phyloP scores from a whole-genome alignment of 2,888 invertebrate genomes.

The Allygus modestus region DNA sequence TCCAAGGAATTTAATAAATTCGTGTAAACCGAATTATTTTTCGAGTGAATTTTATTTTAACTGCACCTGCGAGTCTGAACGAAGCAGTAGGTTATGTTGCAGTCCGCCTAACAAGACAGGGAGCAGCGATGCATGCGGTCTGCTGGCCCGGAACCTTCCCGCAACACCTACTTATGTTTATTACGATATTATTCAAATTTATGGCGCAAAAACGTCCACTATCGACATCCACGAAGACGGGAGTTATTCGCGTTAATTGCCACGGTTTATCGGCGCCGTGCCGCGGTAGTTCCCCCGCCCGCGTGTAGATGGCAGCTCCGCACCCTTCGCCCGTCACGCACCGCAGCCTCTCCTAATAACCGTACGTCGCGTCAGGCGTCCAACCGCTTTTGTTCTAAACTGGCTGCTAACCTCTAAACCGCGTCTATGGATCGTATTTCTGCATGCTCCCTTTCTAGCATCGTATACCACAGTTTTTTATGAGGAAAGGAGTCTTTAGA shows the following conservation, averaged over 20 bases:
- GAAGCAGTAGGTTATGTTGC: not conserved
- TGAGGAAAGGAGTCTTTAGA: too few relatives aligned
- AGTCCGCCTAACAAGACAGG: not conserved
- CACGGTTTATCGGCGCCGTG: not conserved
- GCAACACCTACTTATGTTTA: conserved; percentile 11
- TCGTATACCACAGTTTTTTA: not conserved
- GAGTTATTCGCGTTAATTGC: conserved; percentile 28
- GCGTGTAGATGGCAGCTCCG: conserved; percentile 1
- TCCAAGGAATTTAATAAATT: too few relatives aligned
- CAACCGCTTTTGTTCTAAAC: conserved; percentile 32
- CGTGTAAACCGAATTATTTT: too few relatives aligned
- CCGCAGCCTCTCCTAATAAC: conserved; percentile 23
- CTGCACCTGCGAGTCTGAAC: too few relatives aligned
- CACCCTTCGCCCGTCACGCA: not conserved
- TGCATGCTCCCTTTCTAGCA: not conserved
- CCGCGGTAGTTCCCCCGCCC: not conserved
- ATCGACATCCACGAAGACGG: not conserved
- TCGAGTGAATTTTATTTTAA: too few relatives aligned
- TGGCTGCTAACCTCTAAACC: conserved; percentile 42
- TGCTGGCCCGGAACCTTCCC: conserved; percentile 26
- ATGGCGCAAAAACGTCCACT: conserved; percentile 25
- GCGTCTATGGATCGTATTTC: not conserved
- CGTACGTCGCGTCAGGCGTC: conserved; percentile 25
- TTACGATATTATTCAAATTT: conserved; percentile 41
- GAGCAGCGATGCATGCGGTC: not conserved